Percentiles rank a stretch among this genome's conserved stretches.
These are phyloP conservation scores for Panulirus ornatus DNA, from an alignment of 1,140 invertebrate genomes.

Conservation along the genomic window DNA sequence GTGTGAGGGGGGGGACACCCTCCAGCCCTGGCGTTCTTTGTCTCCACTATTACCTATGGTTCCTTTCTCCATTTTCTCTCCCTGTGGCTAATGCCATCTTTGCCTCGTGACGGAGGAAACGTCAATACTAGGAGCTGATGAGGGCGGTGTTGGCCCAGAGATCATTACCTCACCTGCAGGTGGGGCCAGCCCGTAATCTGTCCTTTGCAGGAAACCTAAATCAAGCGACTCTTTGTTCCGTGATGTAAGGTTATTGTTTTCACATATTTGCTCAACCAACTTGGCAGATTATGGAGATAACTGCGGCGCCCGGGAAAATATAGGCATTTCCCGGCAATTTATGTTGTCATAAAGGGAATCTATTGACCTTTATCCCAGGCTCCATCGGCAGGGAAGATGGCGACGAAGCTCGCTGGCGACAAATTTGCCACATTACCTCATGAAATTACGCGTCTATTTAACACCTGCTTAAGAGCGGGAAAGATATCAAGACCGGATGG, in stretches of 20 bases:
- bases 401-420: constrained; percentile 15
- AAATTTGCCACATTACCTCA: constrained; percentile 52
- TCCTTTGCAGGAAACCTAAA: background rate
- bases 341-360: constrained; percentile 37
- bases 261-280: background rate
- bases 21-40: too few relatives aligned
- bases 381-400: constrained; percentile 2
- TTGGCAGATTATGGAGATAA: background rate
- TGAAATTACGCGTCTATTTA: constrained; percentile 65
- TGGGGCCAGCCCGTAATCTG: background rate
- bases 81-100: background rate
- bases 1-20: too few relatives aligned
- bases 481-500: background rate
- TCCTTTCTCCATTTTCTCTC: background rate
- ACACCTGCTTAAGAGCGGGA: constrained; percentile 13
- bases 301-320: background rate
- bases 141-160: background rate
- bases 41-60: too few relatives aligned
- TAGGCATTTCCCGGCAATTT: constrained; percentile 3
- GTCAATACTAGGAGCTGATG: background rate
- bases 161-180: background rate
- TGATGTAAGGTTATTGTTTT: background rate
- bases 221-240: background rate
- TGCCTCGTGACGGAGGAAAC: background rate
- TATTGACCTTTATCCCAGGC: constrained; percentile 12